Evolutionary conservation across 2,888 invertebrate genomes (phyloP).

Genomic region (Trimorus sp.): DNA sequence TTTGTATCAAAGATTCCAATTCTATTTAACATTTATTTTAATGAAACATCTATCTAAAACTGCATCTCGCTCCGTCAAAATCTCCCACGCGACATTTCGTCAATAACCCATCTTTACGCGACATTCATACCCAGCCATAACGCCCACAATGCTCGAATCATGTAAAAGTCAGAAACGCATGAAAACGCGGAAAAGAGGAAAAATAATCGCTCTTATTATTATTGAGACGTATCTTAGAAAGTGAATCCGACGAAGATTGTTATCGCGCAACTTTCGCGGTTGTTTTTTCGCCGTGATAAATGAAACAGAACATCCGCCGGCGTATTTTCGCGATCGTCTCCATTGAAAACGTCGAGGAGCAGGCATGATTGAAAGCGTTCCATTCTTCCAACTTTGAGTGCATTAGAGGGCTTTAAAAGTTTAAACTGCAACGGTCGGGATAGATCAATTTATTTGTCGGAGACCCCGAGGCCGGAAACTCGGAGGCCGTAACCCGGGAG

Average conservation of each 20-base stretch:
- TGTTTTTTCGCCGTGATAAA: conserved; percentile 37
- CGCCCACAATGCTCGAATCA: too few relatives aligned
- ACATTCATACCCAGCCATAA: too few relatives aligned
- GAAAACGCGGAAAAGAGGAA: background rate
- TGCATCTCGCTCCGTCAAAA: too few relatives aligned
- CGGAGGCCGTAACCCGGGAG: conserved; percentile 9
- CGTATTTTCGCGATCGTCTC: conserved; percentile 31
- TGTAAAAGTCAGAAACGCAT: background rate
- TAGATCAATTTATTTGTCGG: conserved; percentile 39
- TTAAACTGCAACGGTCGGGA: conserved; percentile 45
- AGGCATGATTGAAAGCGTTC: conserved; percentile 38
- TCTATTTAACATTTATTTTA: too few relatives aligned
- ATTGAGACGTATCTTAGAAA: conserved; percentile 20
- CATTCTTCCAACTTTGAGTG: conserved; percentile 46
- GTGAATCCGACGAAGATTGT: conserved; percentile 31
- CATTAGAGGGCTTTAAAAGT: conserved; percentile 39
- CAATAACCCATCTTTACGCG: too few relatives aligned
- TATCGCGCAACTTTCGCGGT: conserved; percentile 39
- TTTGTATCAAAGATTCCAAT: too few relatives aligned
- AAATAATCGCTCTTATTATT: conserved; percentile 3
- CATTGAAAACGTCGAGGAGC: conserved; percentile 32
- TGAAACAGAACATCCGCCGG: conserved; percentile 42
- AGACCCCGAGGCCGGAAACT: conserved; percentile 23
- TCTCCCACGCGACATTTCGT: too few relatives aligned
- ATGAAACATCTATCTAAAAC: too few relatives aligned